phyloP scores from a whole-genome alignment of 2,113 vertebrate genomes.

The Platichthys stellatus region DNA sequence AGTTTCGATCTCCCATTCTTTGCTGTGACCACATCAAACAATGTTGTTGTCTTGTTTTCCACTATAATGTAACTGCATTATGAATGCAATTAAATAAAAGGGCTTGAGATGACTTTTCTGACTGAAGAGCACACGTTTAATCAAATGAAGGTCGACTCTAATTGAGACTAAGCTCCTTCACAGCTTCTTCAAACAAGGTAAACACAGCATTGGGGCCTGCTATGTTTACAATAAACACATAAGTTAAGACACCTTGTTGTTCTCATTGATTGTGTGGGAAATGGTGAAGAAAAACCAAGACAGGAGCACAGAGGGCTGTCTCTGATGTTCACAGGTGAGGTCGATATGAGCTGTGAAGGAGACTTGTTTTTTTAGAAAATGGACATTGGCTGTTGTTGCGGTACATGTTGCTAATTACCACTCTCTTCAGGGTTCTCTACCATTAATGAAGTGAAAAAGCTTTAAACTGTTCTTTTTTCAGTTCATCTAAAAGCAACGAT shows the following conservation, averaged over 20 bases:
- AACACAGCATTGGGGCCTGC: conserved; percentile 4
- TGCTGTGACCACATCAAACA: background rate
- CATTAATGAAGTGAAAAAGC: background rate
- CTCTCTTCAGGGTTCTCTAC: background rate
- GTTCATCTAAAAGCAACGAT: conserved; percentile 1
- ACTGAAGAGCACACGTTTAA: conserved; percentile 5
- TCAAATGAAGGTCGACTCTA: conserved; percentile 13
- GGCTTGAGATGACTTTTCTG: conserved; percentile 9
- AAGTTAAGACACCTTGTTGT: conserved; percentile 12
- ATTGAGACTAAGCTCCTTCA: conserved; percentile 7
- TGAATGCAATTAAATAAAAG: conserved; percentile 14
- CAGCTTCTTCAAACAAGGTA: conserved; percentile 20
- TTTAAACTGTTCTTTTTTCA: background rate
- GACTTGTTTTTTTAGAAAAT: conserved; percentile 4
- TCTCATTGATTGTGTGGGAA: conserved; percentile 41
- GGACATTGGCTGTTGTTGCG: background rate
- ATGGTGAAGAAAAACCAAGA: conserved; percentile 13
- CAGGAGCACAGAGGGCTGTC: conserved; percentile 7
- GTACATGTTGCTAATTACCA: conserved; percentile 29
- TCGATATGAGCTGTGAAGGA: conserved; percentile 36
- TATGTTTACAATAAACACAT: conserved; percentile 38
- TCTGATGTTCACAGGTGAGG: conserved; percentile 34
- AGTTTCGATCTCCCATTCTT: conserved; percentile 16
- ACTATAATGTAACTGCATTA: conserved; percentile 1
- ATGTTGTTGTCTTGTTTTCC: background rate